Percentiles rank a stretch among this genome's conserved stretches.
These are phyloP conservation scores for Nixonia krombeini DNA, from an alignment of 1,140 invertebrate species.

Conservation along the genomic window DNA sequence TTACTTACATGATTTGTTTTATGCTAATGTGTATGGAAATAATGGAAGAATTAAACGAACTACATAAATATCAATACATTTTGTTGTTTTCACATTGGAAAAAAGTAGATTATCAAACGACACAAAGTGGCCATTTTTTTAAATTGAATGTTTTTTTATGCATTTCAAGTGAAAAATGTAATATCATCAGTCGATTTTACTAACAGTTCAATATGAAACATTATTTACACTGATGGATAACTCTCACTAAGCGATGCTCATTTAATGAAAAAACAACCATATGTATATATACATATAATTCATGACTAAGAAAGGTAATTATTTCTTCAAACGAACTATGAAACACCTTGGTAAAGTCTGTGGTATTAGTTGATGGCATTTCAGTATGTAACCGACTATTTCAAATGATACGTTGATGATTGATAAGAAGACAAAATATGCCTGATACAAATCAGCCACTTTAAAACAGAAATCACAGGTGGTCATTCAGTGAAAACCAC, in stretches of 20 bases:
- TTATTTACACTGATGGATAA: no score
- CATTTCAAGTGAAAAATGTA: no score
- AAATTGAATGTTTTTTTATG: no score
- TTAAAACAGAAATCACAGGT: not conserved
- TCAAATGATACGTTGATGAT: no score
- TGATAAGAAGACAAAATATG: not conserved
- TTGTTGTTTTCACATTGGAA: not conserved
- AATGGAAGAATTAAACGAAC: conserved; percentile 57
- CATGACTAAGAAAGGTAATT: not conserved
- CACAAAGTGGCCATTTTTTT: no score
- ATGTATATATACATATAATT: not conserved
- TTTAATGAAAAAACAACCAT: not conserved
- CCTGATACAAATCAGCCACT: not conserved
- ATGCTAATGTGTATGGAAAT: conserved; percentile 34
- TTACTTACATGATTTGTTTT: conserved; percentile 29
- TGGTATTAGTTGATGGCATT: conserved; percentile 5
- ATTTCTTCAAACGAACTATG: not conserved
- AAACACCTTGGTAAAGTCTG: not conserved
- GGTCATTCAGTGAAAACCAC: conserved; percentile 50
- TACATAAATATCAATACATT: conserved; percentile 31
- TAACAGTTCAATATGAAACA: no score
- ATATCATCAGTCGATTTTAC: no score
- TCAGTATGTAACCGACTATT: no score
- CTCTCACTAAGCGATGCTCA: not conserved
- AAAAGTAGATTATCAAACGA: no score